A percentile compares a stretch with the other conserved stretches of the same genome.
Conservation (phyloP, 1,140 invertebrate species). For the Pseudomyrmex cubaensis region DNA sequence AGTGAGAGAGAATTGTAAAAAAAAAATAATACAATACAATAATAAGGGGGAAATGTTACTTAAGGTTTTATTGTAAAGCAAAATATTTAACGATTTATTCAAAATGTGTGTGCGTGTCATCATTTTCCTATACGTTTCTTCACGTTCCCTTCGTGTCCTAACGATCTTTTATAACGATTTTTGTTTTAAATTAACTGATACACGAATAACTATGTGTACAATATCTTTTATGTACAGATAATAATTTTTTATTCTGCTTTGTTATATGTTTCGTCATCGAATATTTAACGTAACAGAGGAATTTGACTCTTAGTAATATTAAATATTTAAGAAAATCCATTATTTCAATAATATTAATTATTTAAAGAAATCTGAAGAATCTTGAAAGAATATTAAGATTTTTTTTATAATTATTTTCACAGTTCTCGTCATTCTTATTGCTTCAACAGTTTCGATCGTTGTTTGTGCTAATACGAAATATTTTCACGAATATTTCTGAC, state of each 20-base stretch:
- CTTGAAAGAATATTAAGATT: too few relatives aligned
- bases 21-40: background rate
- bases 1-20: conserved; percentile 45
- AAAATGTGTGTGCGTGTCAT: conserved; percentile 68
- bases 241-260: conserved; percentile 1
- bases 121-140: conserved; percentile 32
- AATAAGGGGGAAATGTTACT: conserved; percentile 64
- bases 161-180: background rate
- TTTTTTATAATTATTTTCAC: too few relatives aligned
- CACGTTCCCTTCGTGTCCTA: conserved; percentile 7
- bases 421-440: background rate
- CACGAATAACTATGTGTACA: conserved; percentile 5
- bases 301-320: background rate
- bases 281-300: background rate
- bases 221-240: conserved; percentile 22
- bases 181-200: conserved; percentile 11
- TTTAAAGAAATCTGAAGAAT: background rate
- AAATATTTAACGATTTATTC: conserved; percentile 71
- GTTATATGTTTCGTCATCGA: background rate
- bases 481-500: background rate
- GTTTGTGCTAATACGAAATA: background rate
- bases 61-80: conserved; percentile 78
- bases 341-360: background rate
- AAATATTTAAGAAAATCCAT: background rate
- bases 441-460: background rate